phyloP scores from a whole-genome alignment of 2,888 invertebrate species.

The Lasioglossum marginatum region DNA sequence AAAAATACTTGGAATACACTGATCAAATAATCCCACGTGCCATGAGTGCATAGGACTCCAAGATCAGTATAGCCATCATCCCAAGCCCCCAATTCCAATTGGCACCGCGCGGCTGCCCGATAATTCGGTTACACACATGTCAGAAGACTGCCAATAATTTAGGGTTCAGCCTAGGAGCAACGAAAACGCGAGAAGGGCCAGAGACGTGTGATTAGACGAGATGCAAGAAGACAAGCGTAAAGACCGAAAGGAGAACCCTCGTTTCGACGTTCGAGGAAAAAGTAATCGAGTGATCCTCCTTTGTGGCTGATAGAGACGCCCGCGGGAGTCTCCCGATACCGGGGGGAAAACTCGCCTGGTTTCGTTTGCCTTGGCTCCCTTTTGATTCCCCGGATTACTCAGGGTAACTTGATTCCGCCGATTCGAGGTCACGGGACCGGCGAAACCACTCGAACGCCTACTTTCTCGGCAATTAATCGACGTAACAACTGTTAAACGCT shows the following conservation, averaged over 20 bases:
- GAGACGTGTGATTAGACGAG: conserved; percentile 44
- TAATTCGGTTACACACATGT: conserved; percentile 31
- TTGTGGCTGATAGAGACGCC: conserved; percentile 56
- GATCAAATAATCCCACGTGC: not conserved
- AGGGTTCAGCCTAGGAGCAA: not conserved
- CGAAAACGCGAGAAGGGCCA: not conserved
- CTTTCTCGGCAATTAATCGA: conserved; percentile 15
- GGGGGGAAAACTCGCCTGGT: conserved; percentile 32
- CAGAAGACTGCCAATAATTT: not conserved
- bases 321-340: conserved; percentile 44
- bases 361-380: conserved; percentile 59
- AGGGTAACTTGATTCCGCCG: conserved; percentile 60
- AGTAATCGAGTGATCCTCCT: conserved; percentile 57
- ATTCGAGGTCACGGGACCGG: conserved; percentile 54
- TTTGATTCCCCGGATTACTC: conserved; percentile 47
- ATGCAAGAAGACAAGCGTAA: conserved; percentile 38
- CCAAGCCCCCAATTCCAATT: not conserved
- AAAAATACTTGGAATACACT: not conserved
- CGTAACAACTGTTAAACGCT: conserved; percentile 25
- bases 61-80: not conserved
- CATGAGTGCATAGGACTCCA: not conserved
- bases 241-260: not conserved
- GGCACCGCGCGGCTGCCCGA: not conserved
- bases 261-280: conserved; percentile 20
- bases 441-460: conserved; percentile 11